These are phyloP conservation scores for Plemyria rubiginata DNA, from an alignment of 2,888 invertebrate genomes.

Conservation along the genomic window DNA sequence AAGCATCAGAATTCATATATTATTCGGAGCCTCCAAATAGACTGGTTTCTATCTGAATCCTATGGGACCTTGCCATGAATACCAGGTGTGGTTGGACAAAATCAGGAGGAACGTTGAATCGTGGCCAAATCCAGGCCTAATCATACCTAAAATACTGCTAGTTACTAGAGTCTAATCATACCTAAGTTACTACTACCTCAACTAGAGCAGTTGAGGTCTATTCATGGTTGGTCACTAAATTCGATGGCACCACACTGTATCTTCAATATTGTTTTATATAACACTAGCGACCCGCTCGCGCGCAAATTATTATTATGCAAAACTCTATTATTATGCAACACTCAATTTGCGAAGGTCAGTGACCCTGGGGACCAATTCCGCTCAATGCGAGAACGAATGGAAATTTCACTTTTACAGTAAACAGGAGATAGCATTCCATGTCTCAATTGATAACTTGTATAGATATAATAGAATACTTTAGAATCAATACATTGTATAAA, in stretches of 20 bases:
- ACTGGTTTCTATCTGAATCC: conserved; percentile 36
- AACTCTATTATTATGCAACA: conserved; percentile 29
- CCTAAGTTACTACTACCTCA: too few relatives aligned
- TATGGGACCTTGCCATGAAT: conserved; percentile 34
- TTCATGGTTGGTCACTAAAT: too few relatives aligned
- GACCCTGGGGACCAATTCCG: conserved; percentile 21
- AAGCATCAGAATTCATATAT: conserved; percentile 29
- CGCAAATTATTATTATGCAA: too few relatives aligned
- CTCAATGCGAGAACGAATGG: conserved; percentile 21
- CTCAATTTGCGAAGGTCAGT: conserved; percentile 29
- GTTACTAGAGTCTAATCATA: too few relatives aligned
- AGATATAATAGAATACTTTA: too few relatives aligned
- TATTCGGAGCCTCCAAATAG: conserved; percentile 29
- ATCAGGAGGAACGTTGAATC: neutral
- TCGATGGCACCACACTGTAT: too few relatives aligned
- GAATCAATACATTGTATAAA: too few relatives aligned
- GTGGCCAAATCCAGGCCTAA: too few relatives aligned
- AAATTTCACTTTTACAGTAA: conserved; percentile 2
- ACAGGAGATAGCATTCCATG: conserved; percentile 6
- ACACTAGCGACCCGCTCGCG: too few relatives aligned
- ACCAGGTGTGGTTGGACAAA: conserved; percentile 5
- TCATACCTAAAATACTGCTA: too few relatives aligned
- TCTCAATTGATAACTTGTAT: neutral
- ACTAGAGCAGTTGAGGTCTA: too few relatives aligned
- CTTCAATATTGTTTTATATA: too few relatives aligned